Evolutionary conservation across 2,113 vertebrate genomes (phyloP).

Genomic region (Xiphias gladius): DNA sequence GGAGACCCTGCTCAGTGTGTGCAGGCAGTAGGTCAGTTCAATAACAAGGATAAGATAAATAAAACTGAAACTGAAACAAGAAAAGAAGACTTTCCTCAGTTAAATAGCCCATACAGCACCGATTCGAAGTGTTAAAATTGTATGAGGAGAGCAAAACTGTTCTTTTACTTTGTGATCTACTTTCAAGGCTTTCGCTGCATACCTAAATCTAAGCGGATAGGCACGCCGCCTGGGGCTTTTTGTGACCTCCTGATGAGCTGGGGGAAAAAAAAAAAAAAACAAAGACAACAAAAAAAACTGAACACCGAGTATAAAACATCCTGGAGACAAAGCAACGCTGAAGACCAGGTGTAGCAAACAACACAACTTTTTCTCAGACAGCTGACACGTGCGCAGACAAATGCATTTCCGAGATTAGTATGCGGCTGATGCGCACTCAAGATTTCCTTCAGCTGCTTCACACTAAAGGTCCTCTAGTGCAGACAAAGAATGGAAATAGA

Average conservation of each 20-base stretch:
- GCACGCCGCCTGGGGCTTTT: slow-evolving; percentile 38
- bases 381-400: background rate
- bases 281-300: background rate
- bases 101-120: slow-evolving; percentile 17
- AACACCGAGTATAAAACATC: slow-evolving; percentile 13
- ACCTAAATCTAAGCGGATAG: slow-evolving; percentile 42
- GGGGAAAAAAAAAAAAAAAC: background rate
- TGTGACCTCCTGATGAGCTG: slow-evolving; percentile 54
- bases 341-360: slow-evolving; percentile 4
- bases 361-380: slow-evolving; percentile 22
- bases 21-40: slow-evolving; percentile 43
- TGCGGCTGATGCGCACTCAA: background rate
- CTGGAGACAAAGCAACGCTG: background rate
- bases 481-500: background rate
- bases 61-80: slow-evolving; percentile 46
- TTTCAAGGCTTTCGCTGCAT: slow-evolving; percentile 38
- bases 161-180: slow-evolving; percentile 44
- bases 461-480: background rate
- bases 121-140: slow-evolving; percentile 58
- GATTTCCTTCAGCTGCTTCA: slow-evolving; percentile 27
- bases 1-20: slow-evolving; percentile 35
- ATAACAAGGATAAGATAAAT: slow-evolving; percentile 25
- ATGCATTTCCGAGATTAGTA: background rate
- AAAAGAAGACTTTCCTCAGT: slow-evolving; percentile 62
- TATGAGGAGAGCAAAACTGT: slow-evolving; percentile 42